Conservation (phyloP, 2,888 invertebrate species). For the Callyntrura guangdongensis region DNA sequence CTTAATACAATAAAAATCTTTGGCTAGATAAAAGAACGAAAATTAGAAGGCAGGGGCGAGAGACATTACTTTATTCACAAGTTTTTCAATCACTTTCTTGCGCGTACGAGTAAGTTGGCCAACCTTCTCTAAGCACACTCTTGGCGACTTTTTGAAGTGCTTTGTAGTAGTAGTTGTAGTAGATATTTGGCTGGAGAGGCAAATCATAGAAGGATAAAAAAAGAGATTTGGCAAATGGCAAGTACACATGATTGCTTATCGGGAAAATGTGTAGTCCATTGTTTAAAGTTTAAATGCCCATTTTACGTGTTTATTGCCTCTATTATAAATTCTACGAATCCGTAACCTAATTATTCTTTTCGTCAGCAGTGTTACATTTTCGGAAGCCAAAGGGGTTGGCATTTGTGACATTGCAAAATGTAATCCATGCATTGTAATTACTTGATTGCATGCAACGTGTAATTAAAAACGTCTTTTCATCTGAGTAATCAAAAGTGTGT, state of each 20-base stretch:
- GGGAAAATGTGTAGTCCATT: conserved; percentile 60
- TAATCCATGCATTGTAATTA: conserved; percentile 58
- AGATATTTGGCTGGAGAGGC: background rate
- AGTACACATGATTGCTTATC: conserved; percentile 39
- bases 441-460: conserved; percentile 73
- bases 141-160: too few relatives aligned
- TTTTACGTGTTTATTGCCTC: conserved; percentile 73
- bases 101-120: too few relatives aligned
- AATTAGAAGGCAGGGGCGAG: background rate
- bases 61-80: conserved; percentile 16
- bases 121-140: background rate
- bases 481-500: conserved; percentile 55
- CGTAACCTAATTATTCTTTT: conserved; percentile 76
- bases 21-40: background rate
- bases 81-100: conserved; percentile 60
- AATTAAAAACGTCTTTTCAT: conserved; percentile 68
- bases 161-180: background rate
- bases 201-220: background rate
- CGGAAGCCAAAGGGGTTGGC: conserved; percentile 27
- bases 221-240: background rate
- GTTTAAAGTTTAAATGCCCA: conserved; percentile 72
- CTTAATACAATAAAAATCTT: conserved; percentile 34
- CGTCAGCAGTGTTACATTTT: conserved; percentile 64
- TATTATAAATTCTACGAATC: conserved; percentile 68
- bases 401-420: conserved; percentile 41